Base-by-base conservation (phyloP, 2,888 invertebrate species). In the Baronia brevicornis region DNA sequence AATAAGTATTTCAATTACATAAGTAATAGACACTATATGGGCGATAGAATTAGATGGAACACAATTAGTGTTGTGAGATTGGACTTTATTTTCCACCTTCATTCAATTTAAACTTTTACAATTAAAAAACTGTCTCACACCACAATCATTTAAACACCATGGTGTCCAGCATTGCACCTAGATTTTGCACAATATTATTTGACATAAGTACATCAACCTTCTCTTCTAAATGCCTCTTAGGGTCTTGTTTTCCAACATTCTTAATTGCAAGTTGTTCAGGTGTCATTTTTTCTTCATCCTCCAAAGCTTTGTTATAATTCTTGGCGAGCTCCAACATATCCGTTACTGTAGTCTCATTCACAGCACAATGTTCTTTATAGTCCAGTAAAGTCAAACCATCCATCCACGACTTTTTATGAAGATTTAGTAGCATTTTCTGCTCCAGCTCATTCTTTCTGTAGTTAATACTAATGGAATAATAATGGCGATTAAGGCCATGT, bases 261-360 rank as follows among this genome's bases (percentile, higher is more conserved):
- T 99, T 99, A 60, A 99, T 98, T 9, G 98, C 99, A 75, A 99
- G 84, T 71, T 99, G 98, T 75, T 98, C 98, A 1, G 97, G 96
- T 2, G 98, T 98, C 98, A 99, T 98, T 73, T 97, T 98, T 63
- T 99, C 98, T 71, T 99, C 99, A 56, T 99, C 99, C 78, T 99
- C 98, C 39, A 99, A 84, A 4, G 98, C 95, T 86, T 97, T 97
- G 69, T 96, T 96, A 75, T 99, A 99, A 69, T 96, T 96, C 73
- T 98, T 98, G 32, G 98, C 98, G 56, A 99, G 84, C 39, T 97
- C 97, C 28, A 99, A 86, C 97, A 99, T 98, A 53, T 97, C 95
- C 38, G 95, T 90, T 1, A 98, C 97, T 25, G 96, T 96, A 31
- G 90, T 92, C 71, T 97, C 97, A 70, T 99, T 99, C 25, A 94